A percentile compares a stretch with the other conserved stretches of the same genome.
Conservation (phyloP, 1,140 invertebrate genomes). For the Eurosta solidaginis region DNA sequence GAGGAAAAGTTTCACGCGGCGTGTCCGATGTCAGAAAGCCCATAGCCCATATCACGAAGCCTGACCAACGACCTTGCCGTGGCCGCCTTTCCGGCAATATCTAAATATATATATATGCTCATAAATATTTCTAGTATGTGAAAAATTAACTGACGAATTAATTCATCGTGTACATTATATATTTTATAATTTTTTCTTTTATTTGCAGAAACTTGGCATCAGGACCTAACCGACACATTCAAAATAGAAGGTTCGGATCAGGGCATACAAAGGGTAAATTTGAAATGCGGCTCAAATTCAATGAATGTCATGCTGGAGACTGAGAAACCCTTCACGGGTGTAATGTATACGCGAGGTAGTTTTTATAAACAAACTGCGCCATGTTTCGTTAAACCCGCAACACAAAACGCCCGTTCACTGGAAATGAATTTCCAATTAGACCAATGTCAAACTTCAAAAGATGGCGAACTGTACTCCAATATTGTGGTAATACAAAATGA, state of each 20-base stretch:
- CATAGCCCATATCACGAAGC: too few species aligned
- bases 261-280: conserved; percentile 63
- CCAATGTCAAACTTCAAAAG: conserved; percentile 64
- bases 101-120: too few species aligned
- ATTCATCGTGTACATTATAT: too few species aligned
- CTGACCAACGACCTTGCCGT: too few species aligned
- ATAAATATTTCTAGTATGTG: too few species aligned
- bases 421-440: conserved; percentile 65
- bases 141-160: too few species aligned
- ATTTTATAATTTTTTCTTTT: background rate
- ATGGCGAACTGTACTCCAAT: conserved; percentile 64
- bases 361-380: conserved; percentile 64
- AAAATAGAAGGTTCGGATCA: conserved; percentile 64
- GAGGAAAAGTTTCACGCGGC: too few species aligned
- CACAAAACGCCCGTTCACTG: conserved; percentile 56
- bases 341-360: conserved; percentile 67
- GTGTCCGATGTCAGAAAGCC: too few species aligned
- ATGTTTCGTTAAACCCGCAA: conserved; percentile 64
- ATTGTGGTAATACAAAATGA: conserved; percentile 68
- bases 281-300: conserved; percentile 64
- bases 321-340: conserved; percentile 65
- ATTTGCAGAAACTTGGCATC: conserved; percentile 62
- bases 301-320: conserved; percentile 64
- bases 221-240: conserved; percentile 63
- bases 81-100: too few species aligned